Evolutionary conservation across 2,888 invertebrate species (phyloP).

Genomic region (Lomographa bimaculata): DNA sequence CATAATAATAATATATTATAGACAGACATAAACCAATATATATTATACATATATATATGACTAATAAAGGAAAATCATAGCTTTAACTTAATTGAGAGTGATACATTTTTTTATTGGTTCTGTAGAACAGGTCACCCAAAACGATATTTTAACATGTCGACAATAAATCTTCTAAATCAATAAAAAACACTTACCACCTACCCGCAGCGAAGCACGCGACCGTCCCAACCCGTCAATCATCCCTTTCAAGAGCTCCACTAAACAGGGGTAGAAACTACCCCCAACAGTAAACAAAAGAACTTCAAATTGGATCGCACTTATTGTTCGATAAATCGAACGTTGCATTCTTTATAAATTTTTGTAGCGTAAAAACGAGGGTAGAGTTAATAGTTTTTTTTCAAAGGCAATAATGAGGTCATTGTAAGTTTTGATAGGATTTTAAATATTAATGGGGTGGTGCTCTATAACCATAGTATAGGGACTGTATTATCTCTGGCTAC

Average conservation of each 20-base stretch:
- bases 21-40: too few species aligned
- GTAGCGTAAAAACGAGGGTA: conserved; percentile 16
- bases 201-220: conserved; percentile 20
- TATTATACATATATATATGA: too few species aligned
- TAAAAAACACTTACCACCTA: conserved; percentile 30
- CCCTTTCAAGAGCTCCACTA: conserved; percentile 24
- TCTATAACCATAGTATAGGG: too few species aligned
- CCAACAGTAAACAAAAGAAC: conserved; percentile 49
- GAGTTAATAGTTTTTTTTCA: conserved; percentile 19
- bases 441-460: conserved; percentile 12
- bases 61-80: too few species aligned
- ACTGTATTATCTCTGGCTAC: too few species aligned
- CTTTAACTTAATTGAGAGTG: too few species aligned
- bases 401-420: conserved; percentile 25
- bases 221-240: conserved; percentile 30
- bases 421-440: conserved; percentile 25
- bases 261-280: conserved; percentile 43
- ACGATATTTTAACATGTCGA: too few species aligned
- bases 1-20: too few species aligned
- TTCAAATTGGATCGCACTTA: conserved; percentile 57
- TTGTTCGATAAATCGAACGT: conserved; percentile 50
- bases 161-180: conserved; percentile 16
- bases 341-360: conserved; percentile 53
- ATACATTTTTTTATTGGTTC: too few species aligned
- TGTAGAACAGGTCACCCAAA: too few species aligned